phyloP scores from a whole-genome alignment of 2,113 vertebrate genomes.

The Antechinus flavipes region DNA sequence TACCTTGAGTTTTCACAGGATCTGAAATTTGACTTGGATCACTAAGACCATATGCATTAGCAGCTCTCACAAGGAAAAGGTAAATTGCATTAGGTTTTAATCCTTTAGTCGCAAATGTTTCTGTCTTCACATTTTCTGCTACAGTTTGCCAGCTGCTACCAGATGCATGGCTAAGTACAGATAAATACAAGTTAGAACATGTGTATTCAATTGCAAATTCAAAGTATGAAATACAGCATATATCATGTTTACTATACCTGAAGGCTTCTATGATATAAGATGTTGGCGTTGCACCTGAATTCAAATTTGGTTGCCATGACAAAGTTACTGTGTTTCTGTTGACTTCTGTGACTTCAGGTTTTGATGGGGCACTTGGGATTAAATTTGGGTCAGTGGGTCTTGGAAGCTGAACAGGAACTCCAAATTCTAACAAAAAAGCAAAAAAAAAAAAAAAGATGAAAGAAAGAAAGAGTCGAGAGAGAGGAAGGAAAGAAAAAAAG shows the following conservation, averaged over 20 bases:
- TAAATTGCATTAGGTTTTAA: constrained; percentile 97
- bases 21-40: constrained; percentile 99
- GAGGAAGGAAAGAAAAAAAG: rapidly evolving
- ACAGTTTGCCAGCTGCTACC: constrained; percentile 99
- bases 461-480: too few relatives aligned
- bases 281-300: constrained; percentile 96
- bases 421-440: constrained; percentile 89
- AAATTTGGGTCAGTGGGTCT: constrained; percentile 97
- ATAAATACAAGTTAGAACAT: constrained; percentile 68
- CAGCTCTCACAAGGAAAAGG: constrained; percentile 97
- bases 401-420: constrained; percentile 94
- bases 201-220: constrained; percentile 37
- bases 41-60: constrained; percentile 97
- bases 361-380: constrained; percentile 97
- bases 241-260: constrained; percentile 86
- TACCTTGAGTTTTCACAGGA: constrained; percentile 98
- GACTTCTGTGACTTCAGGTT: constrained; percentile 96
- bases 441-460: neutral
- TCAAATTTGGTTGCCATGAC: constrained; percentile 96
- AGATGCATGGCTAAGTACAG: constrained; percentile 91
- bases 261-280: constrained; percentile 99
- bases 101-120: constrained; percentile 93
- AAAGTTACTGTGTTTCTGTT: constrained; percentile 93
- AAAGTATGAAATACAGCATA: neutral
- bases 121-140: constrained; percentile 96